A percentile compares a stretch with the other conserved stretches of the same genome.
Evolutionary conservation across 2,113 vertebrate species (phyloP).

Genomic region (Mohoua ochrocephala): DNA sequence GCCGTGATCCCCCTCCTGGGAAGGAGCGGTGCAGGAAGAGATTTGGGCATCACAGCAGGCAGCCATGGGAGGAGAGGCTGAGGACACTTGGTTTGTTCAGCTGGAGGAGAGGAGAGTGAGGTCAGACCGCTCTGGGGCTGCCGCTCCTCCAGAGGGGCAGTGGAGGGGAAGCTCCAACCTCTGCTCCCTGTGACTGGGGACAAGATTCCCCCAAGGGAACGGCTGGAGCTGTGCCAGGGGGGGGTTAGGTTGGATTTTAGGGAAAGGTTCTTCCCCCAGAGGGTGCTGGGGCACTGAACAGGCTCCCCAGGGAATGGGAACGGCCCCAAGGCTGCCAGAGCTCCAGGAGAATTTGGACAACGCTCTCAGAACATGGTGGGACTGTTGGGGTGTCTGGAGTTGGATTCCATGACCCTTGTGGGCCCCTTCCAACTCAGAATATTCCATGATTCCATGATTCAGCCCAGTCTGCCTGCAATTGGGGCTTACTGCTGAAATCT

Average conservation of each 20-base stretch:
- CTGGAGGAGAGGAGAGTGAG: background rate
- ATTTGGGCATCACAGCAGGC: background rate
- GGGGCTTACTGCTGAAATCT: background rate
- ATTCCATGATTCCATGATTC: background rate
- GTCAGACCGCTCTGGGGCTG: background rate
- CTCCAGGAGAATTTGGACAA: fast-evolving
- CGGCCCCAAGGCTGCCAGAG: fast-evolving
- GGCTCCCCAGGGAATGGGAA: background rate
- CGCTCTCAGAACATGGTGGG: fast-evolving
- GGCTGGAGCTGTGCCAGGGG: background rate
- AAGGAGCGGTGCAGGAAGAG: background rate
- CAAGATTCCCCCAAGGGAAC: background rate
- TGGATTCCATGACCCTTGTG: too few relatives aligned
- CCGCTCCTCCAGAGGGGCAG: background rate
- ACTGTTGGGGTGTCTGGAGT: background rate
- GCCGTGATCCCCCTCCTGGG: background rate
- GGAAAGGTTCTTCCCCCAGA: background rate
- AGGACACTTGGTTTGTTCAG: background rate
- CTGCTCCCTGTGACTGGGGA: background rate
- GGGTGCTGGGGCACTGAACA: background rate
- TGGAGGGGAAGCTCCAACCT: background rate
- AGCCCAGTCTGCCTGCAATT: fast-evolving
- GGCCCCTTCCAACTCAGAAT: background rate
- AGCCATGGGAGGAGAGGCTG: background rate
- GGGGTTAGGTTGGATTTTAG: background rate